Evolutionary conservation across 2,113 vertebrate genomes (phyloP).

Genomic region (Sapajus apella): DNA sequence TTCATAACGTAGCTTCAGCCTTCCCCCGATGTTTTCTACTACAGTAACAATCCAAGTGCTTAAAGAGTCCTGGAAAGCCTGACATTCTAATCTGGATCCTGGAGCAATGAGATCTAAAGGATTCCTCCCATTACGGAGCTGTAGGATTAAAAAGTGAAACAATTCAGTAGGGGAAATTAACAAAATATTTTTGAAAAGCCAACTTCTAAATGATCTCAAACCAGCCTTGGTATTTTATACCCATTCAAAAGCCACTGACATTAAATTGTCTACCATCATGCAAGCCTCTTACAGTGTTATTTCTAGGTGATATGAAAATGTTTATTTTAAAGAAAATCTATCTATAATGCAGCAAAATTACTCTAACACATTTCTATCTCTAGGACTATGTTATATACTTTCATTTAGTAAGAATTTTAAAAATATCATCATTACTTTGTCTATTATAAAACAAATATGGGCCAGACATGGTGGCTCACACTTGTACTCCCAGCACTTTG

Average conservation of each 20-base stretch:
- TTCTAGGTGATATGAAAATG: slow-evolving; percentile 41
- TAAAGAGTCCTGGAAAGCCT: slow-evolving; percentile 86
- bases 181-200: background rate
- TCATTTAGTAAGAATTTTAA: slow-evolving; percentile 23
- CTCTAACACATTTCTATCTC: background rate
- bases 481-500: no score
- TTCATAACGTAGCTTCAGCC: slow-evolving; percentile 90
- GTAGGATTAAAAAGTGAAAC: background rate
- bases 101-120: slow-evolving; percentile 94
- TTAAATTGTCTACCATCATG: background rate
- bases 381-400: background rate
- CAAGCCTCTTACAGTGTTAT: background rate
- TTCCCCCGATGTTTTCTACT: slow-evolving; percentile 93
- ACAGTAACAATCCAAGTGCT: slow-evolving; percentile 93
- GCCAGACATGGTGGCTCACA: no score
- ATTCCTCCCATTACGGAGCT: slow-evolving; percentile 95
- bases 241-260: background rate
- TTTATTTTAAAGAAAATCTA: slow-evolving; percentile 42
- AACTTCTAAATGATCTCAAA: slow-evolving; percentile 48
- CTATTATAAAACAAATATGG: slow-evolving; percentile 43
- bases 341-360: background rate
- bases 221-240: slow-evolving; percentile 44
- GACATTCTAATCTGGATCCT: slow-evolving; percentile 93
- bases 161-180: slow-evolving; percentile 3
- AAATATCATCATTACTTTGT: slow-evolving; percentile 3